phyloP scores from a whole-genome alignment of 37 sponge, comb jelly and placozoan species.

The Chondrosia reniformis region DNA sequence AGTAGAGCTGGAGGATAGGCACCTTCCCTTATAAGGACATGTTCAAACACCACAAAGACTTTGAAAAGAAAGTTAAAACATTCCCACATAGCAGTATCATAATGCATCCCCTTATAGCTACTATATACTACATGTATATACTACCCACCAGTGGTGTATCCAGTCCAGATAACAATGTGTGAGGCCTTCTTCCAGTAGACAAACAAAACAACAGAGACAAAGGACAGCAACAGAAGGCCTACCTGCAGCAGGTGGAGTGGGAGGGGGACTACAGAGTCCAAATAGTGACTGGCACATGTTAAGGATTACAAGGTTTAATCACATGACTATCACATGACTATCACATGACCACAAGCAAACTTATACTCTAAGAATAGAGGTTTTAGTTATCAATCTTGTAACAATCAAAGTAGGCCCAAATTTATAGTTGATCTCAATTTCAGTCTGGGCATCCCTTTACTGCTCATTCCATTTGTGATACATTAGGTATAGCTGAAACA shows the following conservation, averaged over 20 bases:
- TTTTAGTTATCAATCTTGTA: too few relatives aligned
- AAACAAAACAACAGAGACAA: conserved; percentile 11
- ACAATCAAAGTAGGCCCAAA: too few relatives aligned
- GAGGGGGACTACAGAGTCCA: neutral
- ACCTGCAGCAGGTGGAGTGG: neutral
- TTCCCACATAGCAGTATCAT: neutral
- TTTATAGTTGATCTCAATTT: too few relatives aligned
- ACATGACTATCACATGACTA: too few relatives aligned
- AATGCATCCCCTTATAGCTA: neutral
- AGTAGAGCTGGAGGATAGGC: neutral
- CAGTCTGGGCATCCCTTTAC: too few relatives aligned
- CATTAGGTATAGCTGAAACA: too few relatives aligned
- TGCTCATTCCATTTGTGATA: too few relatives aligned
- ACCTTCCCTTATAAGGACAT: neutral
- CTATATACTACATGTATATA: neutral
- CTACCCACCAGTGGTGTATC: neutral
- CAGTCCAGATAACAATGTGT: neutral
- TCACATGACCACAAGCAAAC: too few relatives aligned
- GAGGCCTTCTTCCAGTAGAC: neutral
- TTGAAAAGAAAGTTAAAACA: neutral
- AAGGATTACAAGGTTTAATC: too few relatives aligned
- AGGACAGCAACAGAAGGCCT: neutral
- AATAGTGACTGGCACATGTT: neutral
- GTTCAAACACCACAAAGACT: conserved; percentile 24
- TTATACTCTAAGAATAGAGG: too few relatives aligned